These are phyloP conservation scores for human DNA, from an alignment of 2,113 vertebrate genomes.

Conservation along the genomic window GRCh38 chr6:48869501-48870000, in stretches of 20 bases:
- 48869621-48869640: not conserved
- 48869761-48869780: not conserved
- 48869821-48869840: not conserved
- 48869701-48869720: not conserved
- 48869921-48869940: not conserved
- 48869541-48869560: not conserved
- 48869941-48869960: not conserved
- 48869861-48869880: not conserved
- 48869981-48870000: not conserved
- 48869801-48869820: not conserved
- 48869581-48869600: not conserved
- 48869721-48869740: not conserved
- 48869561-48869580: not conserved
- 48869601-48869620: not conserved
- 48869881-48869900: not conserved
- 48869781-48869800: not conserved
- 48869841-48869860: not conserved
- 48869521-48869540: not conserved
- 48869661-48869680: not conserved
- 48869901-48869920: not conserved
- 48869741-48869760: not conserved
- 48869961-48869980: not conserved
- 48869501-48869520: not conserved
- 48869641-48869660: not conserved
- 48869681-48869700: not conserved